phyloP scores from a whole-genome alignment of 1,140 invertebrate species.

The Panonychus citri region DNA sequence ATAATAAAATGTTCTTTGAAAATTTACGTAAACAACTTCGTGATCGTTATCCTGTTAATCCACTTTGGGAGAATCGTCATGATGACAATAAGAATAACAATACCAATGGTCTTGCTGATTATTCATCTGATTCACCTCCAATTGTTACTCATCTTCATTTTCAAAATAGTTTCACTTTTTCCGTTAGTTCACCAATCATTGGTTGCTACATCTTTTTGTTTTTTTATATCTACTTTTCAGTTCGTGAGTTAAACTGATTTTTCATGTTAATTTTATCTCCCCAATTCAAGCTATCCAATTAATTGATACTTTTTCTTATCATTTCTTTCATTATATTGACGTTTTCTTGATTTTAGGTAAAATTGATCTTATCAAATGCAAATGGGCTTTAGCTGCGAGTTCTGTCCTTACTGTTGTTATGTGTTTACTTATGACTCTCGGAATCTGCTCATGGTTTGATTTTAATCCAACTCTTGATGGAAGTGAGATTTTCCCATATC shows the following conservation, averaged over 20 bases:
- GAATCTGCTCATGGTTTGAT: conserved; percentile 75
- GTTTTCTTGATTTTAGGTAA: conserved; percentile 17
- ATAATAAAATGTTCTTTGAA: conserved; percentile 32
- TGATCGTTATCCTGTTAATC: conserved; percentile 37
- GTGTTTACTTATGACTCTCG: conserved; percentile 75
- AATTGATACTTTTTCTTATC: not conserved
- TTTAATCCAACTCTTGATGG: conserved; percentile 30
- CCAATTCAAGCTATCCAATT: not conserved
- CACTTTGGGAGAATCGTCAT: conserved; percentile 8
- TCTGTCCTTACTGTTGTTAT: conserved; percentile 65
- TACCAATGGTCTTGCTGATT: not conserved
- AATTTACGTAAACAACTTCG: conserved; percentile 43
- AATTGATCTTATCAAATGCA: conserved; percentile 77
- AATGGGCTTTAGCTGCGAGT: conserved; percentile 65
- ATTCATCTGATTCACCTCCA: conserved; percentile 8
- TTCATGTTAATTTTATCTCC: not conserved
- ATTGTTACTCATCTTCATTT: conserved; percentile 46
- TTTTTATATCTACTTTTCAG: conserved; percentile 79
- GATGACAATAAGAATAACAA: not conserved
- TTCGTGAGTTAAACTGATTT: conserved; percentile 35
- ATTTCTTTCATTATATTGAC: not conserved
- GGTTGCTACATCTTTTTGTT: conserved; percentile 64
- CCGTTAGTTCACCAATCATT: conserved; percentile 57
- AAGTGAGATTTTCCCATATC: conserved; percentile 63
- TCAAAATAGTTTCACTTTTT: conserved; percentile 59